phyloP scores from a whole-genome alignment of 2,888 invertebrate species.

The Luffia ferchaultella region DNA sequence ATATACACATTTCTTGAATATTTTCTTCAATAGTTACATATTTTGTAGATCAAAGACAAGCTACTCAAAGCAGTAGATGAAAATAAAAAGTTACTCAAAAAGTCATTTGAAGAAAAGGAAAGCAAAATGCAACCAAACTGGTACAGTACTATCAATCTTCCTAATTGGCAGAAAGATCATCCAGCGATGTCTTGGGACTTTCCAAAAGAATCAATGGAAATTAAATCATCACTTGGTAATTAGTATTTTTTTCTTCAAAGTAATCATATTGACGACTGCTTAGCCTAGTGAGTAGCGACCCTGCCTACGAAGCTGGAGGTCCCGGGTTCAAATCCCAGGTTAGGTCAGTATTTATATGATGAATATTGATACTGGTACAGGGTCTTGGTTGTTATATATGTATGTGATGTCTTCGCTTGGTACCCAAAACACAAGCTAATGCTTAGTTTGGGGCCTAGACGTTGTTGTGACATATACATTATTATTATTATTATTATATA shows the following conservation, averaged over 20 bases:
- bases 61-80: slow-evolving; percentile 59
- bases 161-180: slow-evolving; percentile 55
- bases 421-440: no score
- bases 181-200: slow-evolving; percentile 62
- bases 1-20: slow-evolving; percentile 16
- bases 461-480: no score
- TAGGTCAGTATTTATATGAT: no score
- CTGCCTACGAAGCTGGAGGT: no score
- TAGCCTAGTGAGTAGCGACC: no score
- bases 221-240: slow-evolving; percentile 44
- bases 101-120: slow-evolving; percentile 57
- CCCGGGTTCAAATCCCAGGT: no score
- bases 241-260: slow-evolving; percentile 1
- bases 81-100: slow-evolving; percentile 54
- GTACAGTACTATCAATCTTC: slow-evolving; percentile 48
- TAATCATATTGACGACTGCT: no score
- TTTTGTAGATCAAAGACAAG: slow-evolving; percentile 52
- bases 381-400: no score
- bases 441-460: no score
- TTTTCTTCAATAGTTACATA: not conserved
- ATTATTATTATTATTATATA: not conserved
- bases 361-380: no score
- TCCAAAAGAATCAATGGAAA: slow-evolving; percentile 46
- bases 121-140: slow-evolving; percentile 41
- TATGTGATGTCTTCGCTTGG: no score